Base-by-base conservation (phyloP, 2,888 invertebrate species). In the Catocala fraxini region DNA sequence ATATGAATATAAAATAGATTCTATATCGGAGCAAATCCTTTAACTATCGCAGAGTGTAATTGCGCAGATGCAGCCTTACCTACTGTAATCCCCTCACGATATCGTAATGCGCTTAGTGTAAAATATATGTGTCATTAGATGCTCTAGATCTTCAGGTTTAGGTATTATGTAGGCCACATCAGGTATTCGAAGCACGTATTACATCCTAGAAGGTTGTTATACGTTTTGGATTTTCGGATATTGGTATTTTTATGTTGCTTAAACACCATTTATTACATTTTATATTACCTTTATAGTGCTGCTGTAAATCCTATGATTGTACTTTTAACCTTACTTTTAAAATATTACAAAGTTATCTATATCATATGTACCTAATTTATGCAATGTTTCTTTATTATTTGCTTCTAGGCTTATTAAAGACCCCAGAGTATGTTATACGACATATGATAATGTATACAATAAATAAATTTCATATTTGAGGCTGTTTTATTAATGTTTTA, bases 41-140 rank as follows among this genome's bases (percentile, higher is more conserved):
- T 35, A 51, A 35, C 51, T 35, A 51, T 9, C 33, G 45, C 45
- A 6, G 7, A 2, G 15, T 15, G 41, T 15, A 41, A 51, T 41
- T 51, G 51, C 51, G 15, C 51, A 51, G 51, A 51, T 51, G 41
- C 51, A 51, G 15, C 15, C 12, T 51, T 12, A 9, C 35, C 45
- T 12, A 6, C 34, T 34, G 4, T 61, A 70, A 70, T 59, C 59
- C 63, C 49, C 35, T 41, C 42, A 35, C 51, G 61, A 52, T 56
- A 53, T 59, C 25, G 52, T 60, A 68, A 71, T 64, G 51, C 59
- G 59, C 64, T 61, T 60, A 60, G 45, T 13, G 47, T 51, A 55
- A 57, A 56, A 63, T 63, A 52, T 48, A 63, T 35, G 9, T 46
- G 41, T 55, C 57, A 60, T 57, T 52, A 67, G 63, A 56, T 13